A percentile compares a stretch with the other conserved stretches of the same genome.
Evolutionary conservation across 2,113 vertebrate species (phyloP).

Genomic region (Burhinus oedicnemus): DNA sequence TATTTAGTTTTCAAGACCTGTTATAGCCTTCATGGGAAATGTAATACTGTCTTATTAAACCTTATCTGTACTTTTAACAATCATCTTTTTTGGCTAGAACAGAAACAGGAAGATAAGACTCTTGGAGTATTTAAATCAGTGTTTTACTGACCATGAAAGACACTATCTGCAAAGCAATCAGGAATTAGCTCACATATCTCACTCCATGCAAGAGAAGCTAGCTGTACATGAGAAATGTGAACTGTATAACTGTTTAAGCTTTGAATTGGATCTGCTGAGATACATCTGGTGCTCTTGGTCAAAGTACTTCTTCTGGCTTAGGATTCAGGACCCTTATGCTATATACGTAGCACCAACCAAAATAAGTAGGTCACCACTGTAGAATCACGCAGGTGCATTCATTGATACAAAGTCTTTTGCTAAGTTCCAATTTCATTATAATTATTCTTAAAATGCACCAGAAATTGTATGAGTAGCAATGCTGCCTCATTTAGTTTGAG

Average conservation of each 20-base stretch:
- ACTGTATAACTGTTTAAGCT: not conserved
- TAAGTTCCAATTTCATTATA: not conserved
- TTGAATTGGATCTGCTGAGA: not conserved
- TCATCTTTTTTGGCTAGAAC: not conserved
- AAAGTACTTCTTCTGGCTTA: not conserved
- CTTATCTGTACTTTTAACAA: not conserved
- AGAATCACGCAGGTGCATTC: not conserved
- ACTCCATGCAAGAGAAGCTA: not conserved
- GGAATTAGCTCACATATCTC: conserved; percentile 5
- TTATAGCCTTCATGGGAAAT: not conserved
- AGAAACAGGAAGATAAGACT: not conserved
- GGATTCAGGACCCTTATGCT: not conserved
- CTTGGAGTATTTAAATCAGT: not conserved
- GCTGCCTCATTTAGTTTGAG: not conserved
- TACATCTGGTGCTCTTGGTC: not conserved
- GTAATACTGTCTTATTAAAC: not conserved
- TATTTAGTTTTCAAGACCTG: not conserved
- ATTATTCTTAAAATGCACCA: not conserved
- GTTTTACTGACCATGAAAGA: conserved; percentile 30
- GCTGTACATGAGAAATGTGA: not conserved
- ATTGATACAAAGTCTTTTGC: not conserved
- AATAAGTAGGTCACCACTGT: not conserved
- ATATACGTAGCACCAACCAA: not conserved
- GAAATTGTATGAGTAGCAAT: not conserved
- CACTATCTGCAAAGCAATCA: not conserved